phyloP scores from a whole-genome alignment of 1,140 invertebrate species.

The Drosophila kikkawai region DNA sequence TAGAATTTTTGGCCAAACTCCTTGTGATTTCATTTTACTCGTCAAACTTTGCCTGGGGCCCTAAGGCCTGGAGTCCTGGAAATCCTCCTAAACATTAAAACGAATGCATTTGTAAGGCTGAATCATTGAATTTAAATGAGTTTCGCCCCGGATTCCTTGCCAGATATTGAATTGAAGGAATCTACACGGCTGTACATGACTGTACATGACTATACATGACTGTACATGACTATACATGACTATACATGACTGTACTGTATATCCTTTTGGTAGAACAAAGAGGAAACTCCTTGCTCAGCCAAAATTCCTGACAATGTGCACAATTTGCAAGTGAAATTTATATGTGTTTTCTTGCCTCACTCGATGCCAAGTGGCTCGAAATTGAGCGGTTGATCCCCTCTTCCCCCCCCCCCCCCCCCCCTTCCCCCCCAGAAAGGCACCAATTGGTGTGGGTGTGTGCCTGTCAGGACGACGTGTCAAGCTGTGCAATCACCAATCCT shows the following conservation, averaged over 20 bases:
- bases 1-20: constrained; percentile 50
- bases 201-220: not conserved
- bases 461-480: constrained; percentile 5
- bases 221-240: no score
- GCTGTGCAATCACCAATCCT: constrained; percentile 5
- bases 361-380: constrained; percentile 11
- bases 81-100: constrained; percentile 19
- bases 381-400: not conserved
- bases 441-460: not conserved
- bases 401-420: not conserved
- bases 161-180: constrained; percentile 20
- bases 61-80: constrained; percentile 2
- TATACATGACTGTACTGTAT: not conserved
- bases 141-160: not conserved
- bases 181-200: not conserved
- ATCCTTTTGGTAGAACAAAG: not conserved
- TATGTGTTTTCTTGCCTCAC: not conserved
- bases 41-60: constrained; percentile 27
- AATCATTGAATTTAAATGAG: constrained; percentile 52
- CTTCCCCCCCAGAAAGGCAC: not conserved
- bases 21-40: constrained; percentile 32
- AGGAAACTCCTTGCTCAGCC: not conserved
- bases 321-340: constrained; percentile 30
- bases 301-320: constrained; percentile 2
- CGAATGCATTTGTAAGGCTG: constrained; percentile 30